Percentiles rank a stretch among this genome's conserved stretches.
Evolutionary conservation across 2,888 invertebrate species (phyloP).

Genomic region (Stratiomys singularior): DNA sequence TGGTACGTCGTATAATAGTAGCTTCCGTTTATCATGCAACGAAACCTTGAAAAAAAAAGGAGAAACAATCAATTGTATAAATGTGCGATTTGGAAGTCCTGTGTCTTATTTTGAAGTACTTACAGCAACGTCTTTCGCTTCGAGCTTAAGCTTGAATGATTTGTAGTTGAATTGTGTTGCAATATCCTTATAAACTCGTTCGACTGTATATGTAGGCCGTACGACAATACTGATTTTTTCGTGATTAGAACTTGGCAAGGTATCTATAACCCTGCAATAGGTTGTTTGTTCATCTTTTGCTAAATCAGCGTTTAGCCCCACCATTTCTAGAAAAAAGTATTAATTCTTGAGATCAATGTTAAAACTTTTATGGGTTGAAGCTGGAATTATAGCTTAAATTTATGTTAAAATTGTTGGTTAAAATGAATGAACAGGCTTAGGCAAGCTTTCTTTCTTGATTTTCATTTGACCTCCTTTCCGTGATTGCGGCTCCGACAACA

Average conservation of each 20-base stretch:
- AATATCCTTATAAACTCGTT: slow-evolving; percentile 61
- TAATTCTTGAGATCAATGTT: slow-evolving; percentile 59
- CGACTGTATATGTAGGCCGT: slow-evolving; percentile 60
- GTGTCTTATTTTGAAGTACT: too few species aligned
- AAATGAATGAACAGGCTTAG: too few species aligned
- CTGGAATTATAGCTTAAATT: too few species aligned
- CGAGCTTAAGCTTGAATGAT: slow-evolving; percentile 61
- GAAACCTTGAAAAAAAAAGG: slow-evolving; percentile 59
- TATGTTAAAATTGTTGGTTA: too few species aligned
- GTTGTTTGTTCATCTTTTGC: slow-evolving; percentile 50
- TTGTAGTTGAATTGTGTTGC: slow-evolving; percentile 61
- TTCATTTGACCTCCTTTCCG: too few species aligned
- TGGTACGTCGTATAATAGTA: slow-evolving; percentile 58
- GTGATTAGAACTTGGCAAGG: slow-evolving; percentile 62
- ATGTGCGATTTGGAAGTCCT: neutral
- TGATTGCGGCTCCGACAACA: too few species aligned
- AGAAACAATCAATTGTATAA: slow-evolving; percentile 34
- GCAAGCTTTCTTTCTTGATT: too few species aligned
- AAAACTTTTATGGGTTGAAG: too few species aligned
- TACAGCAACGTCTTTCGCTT: slow-evolving; percentile 55
- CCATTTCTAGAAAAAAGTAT: slow-evolving; percentile 55
- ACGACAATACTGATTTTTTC: slow-evolving; percentile 63
- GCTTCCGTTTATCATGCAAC: slow-evolving; percentile 58
- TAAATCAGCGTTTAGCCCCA: slow-evolving; percentile 56
- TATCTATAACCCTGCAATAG: slow-evolving; percentile 63